Evolutionary conservation across 1,140 invertebrate genomes (phyloP).

Genomic region (Diploscapter pachys): DNA sequence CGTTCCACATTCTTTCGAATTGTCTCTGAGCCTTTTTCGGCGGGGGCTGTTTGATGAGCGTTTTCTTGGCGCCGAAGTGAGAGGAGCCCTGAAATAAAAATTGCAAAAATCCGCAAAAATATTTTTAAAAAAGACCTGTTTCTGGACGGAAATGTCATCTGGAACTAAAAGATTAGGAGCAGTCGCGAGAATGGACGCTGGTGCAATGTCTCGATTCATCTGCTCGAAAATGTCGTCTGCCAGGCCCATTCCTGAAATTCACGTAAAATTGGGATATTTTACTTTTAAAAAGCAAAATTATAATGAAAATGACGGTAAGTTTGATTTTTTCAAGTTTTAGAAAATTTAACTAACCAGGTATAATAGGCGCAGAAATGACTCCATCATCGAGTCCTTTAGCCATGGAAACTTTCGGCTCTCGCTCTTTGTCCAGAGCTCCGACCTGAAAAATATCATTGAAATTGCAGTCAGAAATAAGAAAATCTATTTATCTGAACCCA

Average conservation of each 20-base stretch:
- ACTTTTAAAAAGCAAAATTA: not conserved
- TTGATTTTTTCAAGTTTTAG: no score
- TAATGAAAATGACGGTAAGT: not conserved
- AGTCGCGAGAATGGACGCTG: conserved; percentile 12
- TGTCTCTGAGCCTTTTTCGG: conserved; percentile 53
- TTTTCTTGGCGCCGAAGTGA: conserved; percentile 16
- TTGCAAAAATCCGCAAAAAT: not conserved
- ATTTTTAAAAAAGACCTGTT: conserved; percentile 18
- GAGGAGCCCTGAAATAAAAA: conserved; percentile 9
- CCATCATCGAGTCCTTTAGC: conserved; percentile 7
- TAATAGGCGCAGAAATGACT: not conserved
- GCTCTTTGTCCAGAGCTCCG: conserved; percentile 27
- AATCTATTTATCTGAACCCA: no score
- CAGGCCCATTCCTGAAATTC: conserved; percentile 85
- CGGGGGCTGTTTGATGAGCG: conserved; percentile 53
- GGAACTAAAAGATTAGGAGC: conserved; percentile 28
- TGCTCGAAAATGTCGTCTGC: conserved; percentile 68
- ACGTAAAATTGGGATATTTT: not conserved
- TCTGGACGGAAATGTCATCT: conserved; percentile 34
- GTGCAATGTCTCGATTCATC: conserved; percentile 47
- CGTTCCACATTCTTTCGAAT: conserved; percentile 56
- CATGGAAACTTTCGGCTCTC: conserved; percentile 8
- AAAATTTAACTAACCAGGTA: conserved; percentile 1
- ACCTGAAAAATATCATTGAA: conserved; percentile 7
- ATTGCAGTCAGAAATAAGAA: not conserved